These are phyloP conservation scores for Hipposideros armiger DNA, from an alignment of 2,113 vertebrate species.

Conservation along the genomic window DNA sequence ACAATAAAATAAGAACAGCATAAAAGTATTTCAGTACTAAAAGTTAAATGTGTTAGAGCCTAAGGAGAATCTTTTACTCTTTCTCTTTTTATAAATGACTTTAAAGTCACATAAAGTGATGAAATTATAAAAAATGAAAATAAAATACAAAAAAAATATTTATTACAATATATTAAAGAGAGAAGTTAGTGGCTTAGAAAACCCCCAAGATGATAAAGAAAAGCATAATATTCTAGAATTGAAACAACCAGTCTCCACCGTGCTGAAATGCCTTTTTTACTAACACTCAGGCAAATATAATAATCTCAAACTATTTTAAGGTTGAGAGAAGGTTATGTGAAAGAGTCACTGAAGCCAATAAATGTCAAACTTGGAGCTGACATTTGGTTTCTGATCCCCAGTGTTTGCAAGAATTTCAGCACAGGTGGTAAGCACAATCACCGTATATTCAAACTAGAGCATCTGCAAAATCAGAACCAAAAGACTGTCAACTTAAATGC, in stretches of 20 bases:
- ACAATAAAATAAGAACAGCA: conserved; percentile 77
- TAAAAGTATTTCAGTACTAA: conserved; percentile 70
- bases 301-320: conserved; percentile 69
- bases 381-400: conserved; percentile 74
- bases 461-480: conserved; percentile 64
- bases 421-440: conserved; percentile 72
- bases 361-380: conserved; percentile 72
- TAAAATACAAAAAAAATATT: conserved; percentile 58
- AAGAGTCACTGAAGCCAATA: conserved; percentile 76
- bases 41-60: conserved; percentile 72
- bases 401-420: conserved; percentile 67
- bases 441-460: conserved; percentile 64
- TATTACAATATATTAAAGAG: conserved; percentile 41
- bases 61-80: conserved; percentile 69
- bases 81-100: conserved; percentile 68
- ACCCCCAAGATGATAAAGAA: not conserved
- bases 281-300: conserved; percentile 55
- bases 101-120: conserved; percentile 58
- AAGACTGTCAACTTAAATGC: conserved; percentile 36
- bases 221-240: conserved; percentile 47
- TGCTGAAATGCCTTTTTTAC: conserved; percentile 54
- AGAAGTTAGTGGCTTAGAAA: conserved; percentile 51
- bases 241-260: conserved; percentile 49
- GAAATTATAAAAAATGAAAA: conserved; percentile 70
- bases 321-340: conserved; percentile 72